A percentile compares a stretch with the other conserved stretches of the same genome.
Evolutionary conservation across 2,888 invertebrate species (phyloP).

Genomic region (Lasioglossum vierecki): DNA sequence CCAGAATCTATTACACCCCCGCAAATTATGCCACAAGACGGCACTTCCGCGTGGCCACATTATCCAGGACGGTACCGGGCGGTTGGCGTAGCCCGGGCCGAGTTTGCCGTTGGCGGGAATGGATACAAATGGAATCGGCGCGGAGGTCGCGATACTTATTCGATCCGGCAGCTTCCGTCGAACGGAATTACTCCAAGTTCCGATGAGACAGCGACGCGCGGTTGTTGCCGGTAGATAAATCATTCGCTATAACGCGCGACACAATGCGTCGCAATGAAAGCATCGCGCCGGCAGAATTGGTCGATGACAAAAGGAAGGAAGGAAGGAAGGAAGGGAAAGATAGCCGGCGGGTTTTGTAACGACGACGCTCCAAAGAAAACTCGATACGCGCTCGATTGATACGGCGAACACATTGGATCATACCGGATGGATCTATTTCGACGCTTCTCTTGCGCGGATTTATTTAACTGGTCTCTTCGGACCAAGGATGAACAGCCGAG

Average conservation of each 20-base stretch:
- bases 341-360: constrained; percentile 32
- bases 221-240: constrained; percentile 69
- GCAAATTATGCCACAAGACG: constrained; percentile 57
- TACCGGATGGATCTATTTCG: neutral
- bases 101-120: constrained; percentile 27
- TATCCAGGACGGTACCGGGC: constrained; percentile 26
- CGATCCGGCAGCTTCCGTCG: constrained; percentile 62
- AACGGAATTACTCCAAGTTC: constrained; percentile 72
- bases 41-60: constrained; percentile 28
- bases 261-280: constrained; percentile 63
- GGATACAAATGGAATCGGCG: constrained; percentile 63
- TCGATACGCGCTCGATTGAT: neutral
- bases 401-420: neutral
- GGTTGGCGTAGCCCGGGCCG: neutral
- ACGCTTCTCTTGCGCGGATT: neutral
- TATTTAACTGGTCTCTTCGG: neutral
- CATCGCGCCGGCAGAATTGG: constrained; percentile 28
- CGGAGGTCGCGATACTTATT: constrained; percentile 60
- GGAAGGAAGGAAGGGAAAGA: constrained; percentile 44
- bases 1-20: constrained; percentile 43
- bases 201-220: constrained; percentile 49
- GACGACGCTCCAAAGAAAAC: constrained; percentile 6
- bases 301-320: constrained; percentile 39
- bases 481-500: neutral
- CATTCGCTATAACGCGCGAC: constrained; percentile 66